Evolutionary conservation across 2,113 vertebrate species (phyloP).

Genomic region (Meles meles): DNA sequence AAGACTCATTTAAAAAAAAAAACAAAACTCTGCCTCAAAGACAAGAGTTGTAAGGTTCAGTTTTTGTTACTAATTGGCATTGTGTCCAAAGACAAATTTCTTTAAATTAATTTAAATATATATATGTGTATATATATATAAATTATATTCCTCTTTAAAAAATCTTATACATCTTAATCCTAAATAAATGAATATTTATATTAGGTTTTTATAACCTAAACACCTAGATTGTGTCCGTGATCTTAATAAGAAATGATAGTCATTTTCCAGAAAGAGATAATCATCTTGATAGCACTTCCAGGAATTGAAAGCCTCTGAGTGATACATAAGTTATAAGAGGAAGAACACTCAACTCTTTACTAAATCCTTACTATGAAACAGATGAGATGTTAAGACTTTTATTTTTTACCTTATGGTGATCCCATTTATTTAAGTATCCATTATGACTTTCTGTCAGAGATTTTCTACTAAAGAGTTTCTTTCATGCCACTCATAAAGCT

Average conservation of each 20-base stretch:
- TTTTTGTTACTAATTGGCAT: neutral
- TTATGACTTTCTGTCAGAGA: neutral
- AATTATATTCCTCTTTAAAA: neutral
- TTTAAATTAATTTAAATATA: neutral
- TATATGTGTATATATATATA: neutral
- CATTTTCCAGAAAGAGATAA: neutral
- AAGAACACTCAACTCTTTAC: neutral
- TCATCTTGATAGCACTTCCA: neutral
- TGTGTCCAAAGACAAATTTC: neutral
- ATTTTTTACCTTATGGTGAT: neutral
- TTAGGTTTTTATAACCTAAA: neutral
- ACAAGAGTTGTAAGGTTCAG: neutral
- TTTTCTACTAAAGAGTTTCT: neutral
- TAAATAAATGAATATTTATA: neutral
- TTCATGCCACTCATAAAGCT: neutral
- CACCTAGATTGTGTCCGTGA: neutral
- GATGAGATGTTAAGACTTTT: neutral
- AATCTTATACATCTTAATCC: neutral
- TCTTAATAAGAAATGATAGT: neutral
- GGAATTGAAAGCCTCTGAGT: neutral
- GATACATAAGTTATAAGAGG: neutral
- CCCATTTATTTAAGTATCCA: neutral
- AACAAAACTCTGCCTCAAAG: neutral
- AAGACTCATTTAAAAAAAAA: neutral
- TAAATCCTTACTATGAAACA: neutral